A percentile compares a stretch with the other conserved stretches of the same genome.
phyloP scores from a whole-genome alignment of 2,888 invertebrate species.

The Myathropa florea region DNA sequence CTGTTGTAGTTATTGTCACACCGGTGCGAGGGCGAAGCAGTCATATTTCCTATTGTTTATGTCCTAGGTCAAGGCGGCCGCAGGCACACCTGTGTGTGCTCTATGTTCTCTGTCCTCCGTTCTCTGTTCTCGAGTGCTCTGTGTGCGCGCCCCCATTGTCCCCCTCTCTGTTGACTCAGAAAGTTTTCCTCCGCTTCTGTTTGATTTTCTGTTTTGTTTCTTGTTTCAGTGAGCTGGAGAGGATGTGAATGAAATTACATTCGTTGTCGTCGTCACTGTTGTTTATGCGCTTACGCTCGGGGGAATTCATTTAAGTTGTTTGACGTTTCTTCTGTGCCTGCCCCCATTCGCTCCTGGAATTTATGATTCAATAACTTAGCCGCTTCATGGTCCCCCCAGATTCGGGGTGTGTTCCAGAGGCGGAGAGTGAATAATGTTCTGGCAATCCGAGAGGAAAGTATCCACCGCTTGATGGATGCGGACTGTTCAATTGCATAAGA shows the following conservation, averaged over 20 bases:
- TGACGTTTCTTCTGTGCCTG: slow-evolving; percentile 16
- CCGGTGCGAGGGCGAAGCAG: not conserved
- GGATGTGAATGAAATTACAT: slow-evolving; percentile 27
- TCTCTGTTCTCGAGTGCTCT: not conserved
- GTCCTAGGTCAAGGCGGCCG: slow-evolving; percentile 38
- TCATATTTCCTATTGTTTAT: slow-evolving; percentile 43
- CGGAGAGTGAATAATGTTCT: slow-evolving; percentile 9
- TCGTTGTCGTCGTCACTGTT: slow-evolving; percentile 1
- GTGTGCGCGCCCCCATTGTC: not conserved
- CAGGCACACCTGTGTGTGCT: slow-evolving; percentile 32
- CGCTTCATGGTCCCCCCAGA: not conserved
- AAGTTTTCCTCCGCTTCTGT: not conserved
- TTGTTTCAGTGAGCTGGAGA: not conserved
- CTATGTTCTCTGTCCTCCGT: not conserved
- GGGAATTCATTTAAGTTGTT: slow-evolving; percentile 24
- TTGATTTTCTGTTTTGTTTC: not conserved
- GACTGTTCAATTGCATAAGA: not conserved
- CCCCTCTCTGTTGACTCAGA: too few species aligned
- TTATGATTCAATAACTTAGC: slow-evolving; percentile 34
- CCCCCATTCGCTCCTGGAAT: slow-evolving; percentile 12
- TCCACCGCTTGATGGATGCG: not conserved
- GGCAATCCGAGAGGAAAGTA: slow-evolving; percentile 17
- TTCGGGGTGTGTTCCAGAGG: not conserved
- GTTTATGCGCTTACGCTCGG: not conserved
- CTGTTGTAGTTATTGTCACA: not conserved